Conservation (phyloP, 2,888 invertebrate genomes). For the Galerucella pusilla region DNA sequence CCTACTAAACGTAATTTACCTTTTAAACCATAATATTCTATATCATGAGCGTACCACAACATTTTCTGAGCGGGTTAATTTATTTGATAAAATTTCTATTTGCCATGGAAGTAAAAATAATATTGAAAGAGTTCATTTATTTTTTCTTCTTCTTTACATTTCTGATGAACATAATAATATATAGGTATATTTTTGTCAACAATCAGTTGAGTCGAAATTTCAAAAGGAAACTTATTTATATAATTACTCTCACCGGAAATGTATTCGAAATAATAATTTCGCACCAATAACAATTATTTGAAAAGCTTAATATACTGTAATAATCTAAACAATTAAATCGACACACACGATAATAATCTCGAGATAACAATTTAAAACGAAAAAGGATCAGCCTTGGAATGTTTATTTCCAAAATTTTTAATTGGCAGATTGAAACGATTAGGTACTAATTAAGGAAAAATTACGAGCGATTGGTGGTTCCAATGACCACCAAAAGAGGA, state of each 20-base stretch:
- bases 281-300: background rate
- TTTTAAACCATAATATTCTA: no score
- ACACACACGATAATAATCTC: constrained; percentile 5
- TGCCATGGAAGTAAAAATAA: no score
- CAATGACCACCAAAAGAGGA: constrained; percentile 9
- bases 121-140: background rate
- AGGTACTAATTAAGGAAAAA: constrained; percentile 11
- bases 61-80: no score
- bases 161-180: background rate
- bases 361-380: constrained; percentile 4
- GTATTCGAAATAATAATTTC: constrained; percentile 4
- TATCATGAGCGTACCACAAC: no score
- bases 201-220: background rate
- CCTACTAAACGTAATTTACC: no score
- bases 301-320: background rate
- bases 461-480: constrained; percentile 7
- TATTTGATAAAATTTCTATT: no score
- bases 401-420: constrained; percentile 4
- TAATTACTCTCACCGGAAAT: constrained; percentile 1
- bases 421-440: constrained; percentile 7
- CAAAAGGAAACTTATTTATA: constrained; percentile 14
- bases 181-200: background rate
- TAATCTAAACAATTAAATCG: constrained; percentile 17
- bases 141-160: background rate
- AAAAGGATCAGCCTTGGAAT: background rate